phyloP scores from a whole-genome alignment of 2,888 invertebrate genomes.

The Papilio elwesi region DNA sequence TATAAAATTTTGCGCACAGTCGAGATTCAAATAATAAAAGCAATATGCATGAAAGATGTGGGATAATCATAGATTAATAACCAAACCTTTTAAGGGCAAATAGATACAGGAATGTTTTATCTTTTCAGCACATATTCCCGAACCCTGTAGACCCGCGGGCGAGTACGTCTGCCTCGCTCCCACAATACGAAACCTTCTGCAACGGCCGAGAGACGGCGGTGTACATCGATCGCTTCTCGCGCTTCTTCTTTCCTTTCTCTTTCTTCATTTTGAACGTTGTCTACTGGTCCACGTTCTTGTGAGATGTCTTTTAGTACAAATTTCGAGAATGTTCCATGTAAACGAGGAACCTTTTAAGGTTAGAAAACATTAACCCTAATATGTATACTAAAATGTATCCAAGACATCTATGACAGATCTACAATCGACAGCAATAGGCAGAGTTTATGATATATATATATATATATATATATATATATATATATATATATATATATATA shows the following conservation, averaged over 20 bases:
- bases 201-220: constrained; percentile 91
- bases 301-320: constrained; percentile 47
- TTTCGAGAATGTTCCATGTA: neutral
- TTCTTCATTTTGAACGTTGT: constrained; percentile 95
- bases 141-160: constrained; percentile 80
- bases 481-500: no score
- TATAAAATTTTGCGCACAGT: no score
- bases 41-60: no score
- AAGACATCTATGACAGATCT: no score
- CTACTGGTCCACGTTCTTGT: constrained; percentile 93
- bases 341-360: constrained; percentile 22
- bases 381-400: no score
- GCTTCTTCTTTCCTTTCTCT: constrained; percentile 95
- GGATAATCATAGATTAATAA: no score
- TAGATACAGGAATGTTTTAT: neutral
- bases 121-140: constrained; percentile 76
- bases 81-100: no score
- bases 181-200: constrained; percentile 94
- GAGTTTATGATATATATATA: no score
- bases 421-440: no score
- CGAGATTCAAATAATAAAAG: no score
- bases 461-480: no score
- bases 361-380: neutral
- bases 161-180: constrained; percentile 87
- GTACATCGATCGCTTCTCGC: constrained; percentile 93